Conservation (phyloP, 2,113 vertebrate genomes). For the Paracanthobrama guichenoti region DNA sequence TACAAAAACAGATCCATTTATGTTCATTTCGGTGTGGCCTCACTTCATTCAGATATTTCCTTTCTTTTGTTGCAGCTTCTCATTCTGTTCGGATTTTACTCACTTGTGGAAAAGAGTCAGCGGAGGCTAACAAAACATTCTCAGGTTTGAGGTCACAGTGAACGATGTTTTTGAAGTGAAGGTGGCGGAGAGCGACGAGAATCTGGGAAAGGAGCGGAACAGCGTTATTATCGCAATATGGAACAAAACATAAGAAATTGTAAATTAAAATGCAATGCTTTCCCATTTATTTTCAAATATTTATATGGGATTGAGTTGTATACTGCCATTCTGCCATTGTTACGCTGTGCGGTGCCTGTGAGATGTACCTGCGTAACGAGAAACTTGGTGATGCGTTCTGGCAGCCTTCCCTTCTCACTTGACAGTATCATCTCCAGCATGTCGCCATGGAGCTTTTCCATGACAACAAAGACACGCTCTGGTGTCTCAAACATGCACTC, state of each 20-base stretch:
- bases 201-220: conserved; percentile 75
- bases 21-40: conserved; percentile 46
- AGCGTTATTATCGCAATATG: background rate
- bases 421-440: conserved; percentile 99
- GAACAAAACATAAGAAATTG: background rate
- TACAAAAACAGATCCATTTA: conserved; percentile 54
- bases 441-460: conserved; percentile 99
- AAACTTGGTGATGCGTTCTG: conserved; percentile 96
- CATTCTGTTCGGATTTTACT: conserved; percentile 50
- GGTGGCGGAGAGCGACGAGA: conserved; percentile 92
- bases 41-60: conserved; percentile 31
- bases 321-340: background rate
- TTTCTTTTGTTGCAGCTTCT: conserved; percentile 30
- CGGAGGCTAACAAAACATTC: conserved; percentile 92
- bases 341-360: background rate
- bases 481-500: conserved; percentile 99
- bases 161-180: conserved; percentile 99
- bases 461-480: conserved; percentile 96
- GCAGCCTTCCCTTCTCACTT: conserved; percentile 95
- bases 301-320: background rate
- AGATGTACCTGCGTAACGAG: conserved; percentile 90
- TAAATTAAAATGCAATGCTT: background rate
- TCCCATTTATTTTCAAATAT: background rate
- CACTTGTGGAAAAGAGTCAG: conserved; percentile 95
- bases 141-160: conserved; percentile 98